Conservation (phyloP, 1,140 invertebrate species). For the Amyelois transitella region DNA sequence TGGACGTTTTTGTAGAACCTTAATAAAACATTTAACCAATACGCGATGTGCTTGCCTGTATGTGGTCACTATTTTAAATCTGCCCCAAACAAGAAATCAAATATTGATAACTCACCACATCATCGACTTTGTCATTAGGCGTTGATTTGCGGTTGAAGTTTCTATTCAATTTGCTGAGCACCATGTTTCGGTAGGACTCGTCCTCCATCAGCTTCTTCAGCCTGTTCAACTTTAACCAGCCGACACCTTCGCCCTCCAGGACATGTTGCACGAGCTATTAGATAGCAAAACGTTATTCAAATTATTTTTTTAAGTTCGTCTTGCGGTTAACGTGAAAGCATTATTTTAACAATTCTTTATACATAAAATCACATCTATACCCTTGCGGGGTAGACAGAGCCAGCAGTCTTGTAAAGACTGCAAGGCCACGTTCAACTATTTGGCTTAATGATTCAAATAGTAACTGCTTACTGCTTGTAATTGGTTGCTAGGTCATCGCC, state of each 20-base stretch:
- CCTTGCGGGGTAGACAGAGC: too few relatives aligned
- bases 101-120: conserved; percentile 87
- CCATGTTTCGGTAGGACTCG: conserved; percentile 97
- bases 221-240: conserved; percentile 96
- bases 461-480: too few relatives aligned
- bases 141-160: conserved; percentile 95
- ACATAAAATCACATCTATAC: too few relatives aligned
- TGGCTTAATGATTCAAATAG: too few relatives aligned
- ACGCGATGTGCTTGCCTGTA: too few relatives aligned
- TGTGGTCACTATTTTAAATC: too few relatives aligned
- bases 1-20: too few relatives aligned
- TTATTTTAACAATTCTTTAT: too few relatives aligned
- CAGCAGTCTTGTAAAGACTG: too few relatives aligned
- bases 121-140: conserved; percentile 97
- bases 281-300: conserved; percentile 35
- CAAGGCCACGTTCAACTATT: too few relatives aligned
- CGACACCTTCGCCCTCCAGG: conserved; percentile 95
- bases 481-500: too few relatives aligned
- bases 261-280: conserved; percentile 95
- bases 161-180: conserved; percentile 95
- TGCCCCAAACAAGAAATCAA: neutral
- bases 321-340: neutral
- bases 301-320: neutral
- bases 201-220: conserved; percentile 99
- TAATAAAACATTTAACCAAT: too few relatives aligned